Evolutionary conservation across 2,797 vertebrate genomes (phyloP).

Genomic region (Oophaga sylvatica): DNA sequence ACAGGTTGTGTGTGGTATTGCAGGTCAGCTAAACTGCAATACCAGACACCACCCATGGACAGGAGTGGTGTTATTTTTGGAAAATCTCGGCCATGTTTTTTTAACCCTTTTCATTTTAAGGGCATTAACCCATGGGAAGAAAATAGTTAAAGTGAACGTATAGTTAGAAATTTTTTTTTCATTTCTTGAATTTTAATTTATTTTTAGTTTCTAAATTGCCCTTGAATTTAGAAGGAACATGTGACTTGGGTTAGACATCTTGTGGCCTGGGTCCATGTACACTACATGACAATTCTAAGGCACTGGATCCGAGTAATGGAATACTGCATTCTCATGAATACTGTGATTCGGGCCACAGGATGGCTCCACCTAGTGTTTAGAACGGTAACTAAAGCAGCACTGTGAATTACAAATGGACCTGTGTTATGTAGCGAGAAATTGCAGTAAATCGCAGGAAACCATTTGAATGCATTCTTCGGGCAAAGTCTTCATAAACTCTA

Average conservation of each 20-base stretch:
- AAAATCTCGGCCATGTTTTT: neutral
- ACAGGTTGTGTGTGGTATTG: neutral
- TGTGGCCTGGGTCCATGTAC: neutral
- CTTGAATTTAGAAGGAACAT: neutral
- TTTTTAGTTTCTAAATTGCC: neutral
- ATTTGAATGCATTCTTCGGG: constrained; percentile 35
- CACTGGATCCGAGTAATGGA: neutral
- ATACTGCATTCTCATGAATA: neutral
- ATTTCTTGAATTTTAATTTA: neutral
- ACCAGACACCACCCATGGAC: neutral
- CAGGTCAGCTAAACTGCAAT: neutral
- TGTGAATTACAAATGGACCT: constrained; percentile 5
- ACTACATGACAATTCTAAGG: neutral
- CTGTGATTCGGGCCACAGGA: neutral
- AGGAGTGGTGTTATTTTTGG: neutral
- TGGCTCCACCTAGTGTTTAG: neutral
- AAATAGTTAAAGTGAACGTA: neutral
- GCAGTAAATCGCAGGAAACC: neutral
- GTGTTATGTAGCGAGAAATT: neutral
- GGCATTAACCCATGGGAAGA: too few relatives aligned
- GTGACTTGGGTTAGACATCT: neutral
- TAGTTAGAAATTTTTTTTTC: neutral
- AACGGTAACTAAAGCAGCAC: constrained; percentile 2
- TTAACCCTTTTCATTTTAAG: neutral
- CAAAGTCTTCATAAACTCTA: constrained; percentile 8